These are phyloP conservation scores for Hybognathus amarus DNA, from an alignment of 2,797 vertebrate genomes.

Conservation along the genomic window DNA sequence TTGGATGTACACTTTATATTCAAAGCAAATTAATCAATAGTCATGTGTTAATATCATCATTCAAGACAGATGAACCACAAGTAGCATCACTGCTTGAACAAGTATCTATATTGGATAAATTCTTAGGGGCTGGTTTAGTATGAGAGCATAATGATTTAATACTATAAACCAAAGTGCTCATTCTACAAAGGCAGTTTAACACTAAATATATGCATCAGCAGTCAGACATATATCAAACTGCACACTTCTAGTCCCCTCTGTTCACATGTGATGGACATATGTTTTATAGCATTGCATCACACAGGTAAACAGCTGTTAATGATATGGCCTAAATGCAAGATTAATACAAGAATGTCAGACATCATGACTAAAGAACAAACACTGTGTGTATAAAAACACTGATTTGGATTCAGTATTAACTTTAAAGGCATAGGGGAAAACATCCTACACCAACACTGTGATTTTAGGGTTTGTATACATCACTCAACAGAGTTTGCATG, in stretches of 20 bases:
- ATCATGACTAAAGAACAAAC: conserved; percentile 26
- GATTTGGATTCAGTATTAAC: neutral
- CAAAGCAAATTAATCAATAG: conserved; percentile 17
- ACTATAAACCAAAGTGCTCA: neutral
- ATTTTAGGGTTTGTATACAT: neutral
- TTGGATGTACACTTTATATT: conserved; percentile 30
- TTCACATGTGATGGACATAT: neutral
- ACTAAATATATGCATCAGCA: neutral
- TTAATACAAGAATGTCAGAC: conserved; percentile 35
- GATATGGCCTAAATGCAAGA: conserved; percentile 8
- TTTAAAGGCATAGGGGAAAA: neutral
- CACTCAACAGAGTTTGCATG: conserved; percentile 2
- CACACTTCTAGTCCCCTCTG: neutral
- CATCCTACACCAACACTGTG: neutral
- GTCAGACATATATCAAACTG: conserved; percentile 4
- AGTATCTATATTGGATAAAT: neutral
- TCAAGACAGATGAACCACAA: conserved; percentile 29
- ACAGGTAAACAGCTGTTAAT: conserved; percentile 35
- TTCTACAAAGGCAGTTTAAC: conserved; percentile 11
- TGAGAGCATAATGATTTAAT: neutral
- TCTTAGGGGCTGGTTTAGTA: conserved; percentile 16
- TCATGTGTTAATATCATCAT: conserved; percentile 27
- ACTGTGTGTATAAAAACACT: conserved; percentile 1
- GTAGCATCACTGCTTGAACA: neutral
- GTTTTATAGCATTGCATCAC: conserved; percentile 16